Evolutionary conservation across 2,797 vertebrate species (phyloP).

Genomic region (Psittacula echo): DNA sequence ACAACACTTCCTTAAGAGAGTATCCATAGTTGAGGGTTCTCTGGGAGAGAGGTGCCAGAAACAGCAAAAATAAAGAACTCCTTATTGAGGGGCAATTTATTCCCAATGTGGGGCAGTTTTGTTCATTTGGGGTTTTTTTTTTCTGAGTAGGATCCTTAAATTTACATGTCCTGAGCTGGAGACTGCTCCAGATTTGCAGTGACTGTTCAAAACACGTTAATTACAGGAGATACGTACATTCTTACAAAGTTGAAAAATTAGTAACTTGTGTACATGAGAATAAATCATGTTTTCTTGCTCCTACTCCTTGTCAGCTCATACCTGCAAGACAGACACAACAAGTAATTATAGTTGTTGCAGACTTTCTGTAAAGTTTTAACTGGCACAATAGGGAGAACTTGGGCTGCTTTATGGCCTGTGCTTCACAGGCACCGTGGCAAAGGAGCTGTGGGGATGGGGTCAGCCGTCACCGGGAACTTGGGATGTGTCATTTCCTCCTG

Average conservation of each 20-base stretch:
- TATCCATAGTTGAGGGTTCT: background rate
- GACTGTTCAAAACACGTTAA: slow-evolving; percentile 31
- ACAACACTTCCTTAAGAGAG: background rate
- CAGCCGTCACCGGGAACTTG: background rate
- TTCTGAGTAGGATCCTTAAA: background rate
- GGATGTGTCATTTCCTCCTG: accelerated
- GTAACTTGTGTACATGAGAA: background rate
- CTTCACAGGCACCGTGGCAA: background rate
- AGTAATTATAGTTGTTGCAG: background rate
- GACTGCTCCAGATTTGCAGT: slow-evolving; percentile 20
- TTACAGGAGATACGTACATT: slow-evolving; percentile 63
- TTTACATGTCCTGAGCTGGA: slow-evolving; percentile 19
- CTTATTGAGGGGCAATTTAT: background rate
- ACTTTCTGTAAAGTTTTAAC: background rate
- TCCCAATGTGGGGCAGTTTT: background rate
- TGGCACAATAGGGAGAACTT: background rate
- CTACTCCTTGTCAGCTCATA: slow-evolving; percentile 76
- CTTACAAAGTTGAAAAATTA: background rate
- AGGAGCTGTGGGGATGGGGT: background rate
- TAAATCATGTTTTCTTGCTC: slow-evolving; percentile 66
- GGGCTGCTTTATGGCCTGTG: background rate
- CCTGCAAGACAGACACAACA: slow-evolving; percentile 69
- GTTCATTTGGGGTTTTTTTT: background rate
- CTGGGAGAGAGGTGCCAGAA: background rate
- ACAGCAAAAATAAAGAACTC: background rate